Percentiles rank a stretch among this genome's conserved stretches.
Conservation (phyloP, 64 coral and sea anemone genomes). For the Orbicella faveolata region DNA sequence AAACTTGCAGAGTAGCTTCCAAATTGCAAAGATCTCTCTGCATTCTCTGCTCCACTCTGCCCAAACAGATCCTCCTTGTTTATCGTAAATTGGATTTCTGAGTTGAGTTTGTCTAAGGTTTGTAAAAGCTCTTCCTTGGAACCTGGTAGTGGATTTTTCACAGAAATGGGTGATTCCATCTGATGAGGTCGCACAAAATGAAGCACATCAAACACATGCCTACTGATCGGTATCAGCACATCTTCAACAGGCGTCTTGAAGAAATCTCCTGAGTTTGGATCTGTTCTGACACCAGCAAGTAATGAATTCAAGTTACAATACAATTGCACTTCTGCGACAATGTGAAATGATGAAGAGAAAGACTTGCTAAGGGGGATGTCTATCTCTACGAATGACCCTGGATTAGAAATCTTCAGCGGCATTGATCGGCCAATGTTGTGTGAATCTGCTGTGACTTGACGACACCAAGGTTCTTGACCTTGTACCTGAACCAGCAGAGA, state of each 20-base stretch:
- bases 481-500: slow-evolving; percentile 12
- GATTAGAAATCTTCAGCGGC: neutral
- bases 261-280: neutral
- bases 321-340: neutral
- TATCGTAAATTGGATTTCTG: neutral
- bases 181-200: slow-evolving; percentile 18
- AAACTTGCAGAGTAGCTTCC: slow-evolving; percentile 26
- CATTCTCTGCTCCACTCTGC: neutral
- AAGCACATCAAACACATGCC: neutral
- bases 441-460: neutral
- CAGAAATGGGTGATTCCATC: neutral
- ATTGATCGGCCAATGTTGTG: neutral
- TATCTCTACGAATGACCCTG: slow-evolving; percentile 4
- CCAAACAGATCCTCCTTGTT: neutral
- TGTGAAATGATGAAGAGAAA: slow-evolving; percentile 20
- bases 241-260: neutral
- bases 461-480: slow-evolving; percentile 14
- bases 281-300: neutral
- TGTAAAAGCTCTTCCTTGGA: slow-evolving; percentile 16
- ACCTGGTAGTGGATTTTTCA: neutral
- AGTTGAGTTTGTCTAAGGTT: neutral
- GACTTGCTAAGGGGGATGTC: slow-evolving; percentile 8
- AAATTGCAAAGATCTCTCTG: neutral
- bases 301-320: slow-evolving; percentile 19
- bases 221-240: neutral